phyloP scores from a whole-genome alignment of 2,113 vertebrate genomes.

The Chitala chitala region DNA sequence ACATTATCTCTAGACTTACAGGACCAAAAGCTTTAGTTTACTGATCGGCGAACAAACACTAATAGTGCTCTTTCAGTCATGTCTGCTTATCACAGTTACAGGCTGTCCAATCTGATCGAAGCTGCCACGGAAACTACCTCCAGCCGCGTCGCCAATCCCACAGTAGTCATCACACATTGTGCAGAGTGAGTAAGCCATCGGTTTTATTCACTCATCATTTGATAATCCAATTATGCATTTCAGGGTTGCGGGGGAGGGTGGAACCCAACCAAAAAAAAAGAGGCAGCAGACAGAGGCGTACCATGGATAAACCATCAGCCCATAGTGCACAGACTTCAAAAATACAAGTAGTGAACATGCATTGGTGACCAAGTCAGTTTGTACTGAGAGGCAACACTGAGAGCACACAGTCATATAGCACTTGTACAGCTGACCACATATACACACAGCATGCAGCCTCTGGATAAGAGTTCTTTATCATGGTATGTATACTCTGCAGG shows the following conservation, averaged over 20 bases:
- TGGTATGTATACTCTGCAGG: too few species aligned
- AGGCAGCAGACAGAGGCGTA: not conserved
- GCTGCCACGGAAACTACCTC: slow-evolving; percentile 55
- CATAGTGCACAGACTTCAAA: too few species aligned
- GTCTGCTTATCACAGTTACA: slow-evolving; percentile 62
- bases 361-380: too few species aligned
- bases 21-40: too few species aligned
- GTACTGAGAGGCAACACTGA: not conserved
- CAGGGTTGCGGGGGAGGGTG: too few species aligned
- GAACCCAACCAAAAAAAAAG: too few species aligned
- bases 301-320: too few species aligned
- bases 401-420: not conserved
- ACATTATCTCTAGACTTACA: too few species aligned
- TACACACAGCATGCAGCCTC: not conserved
- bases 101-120: slow-evolving; percentile 77
- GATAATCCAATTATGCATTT: too few species aligned
- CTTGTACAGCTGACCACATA: not conserved
- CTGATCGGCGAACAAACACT: not conserved
- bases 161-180: slow-evolving; percentile 77
- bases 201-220: not conserved
- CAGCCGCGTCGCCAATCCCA: slow-evolving; percentile 55
- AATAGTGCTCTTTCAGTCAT: not conserved
- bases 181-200: slow-evolving; percentile 65
- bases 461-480: not conserved
- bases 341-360: too few species aligned